These are phyloP conservation scores for Gallinago solitaria DNA, from an alignment of 2,797 vertebrate genomes.

Conservation along the genomic window DNA sequence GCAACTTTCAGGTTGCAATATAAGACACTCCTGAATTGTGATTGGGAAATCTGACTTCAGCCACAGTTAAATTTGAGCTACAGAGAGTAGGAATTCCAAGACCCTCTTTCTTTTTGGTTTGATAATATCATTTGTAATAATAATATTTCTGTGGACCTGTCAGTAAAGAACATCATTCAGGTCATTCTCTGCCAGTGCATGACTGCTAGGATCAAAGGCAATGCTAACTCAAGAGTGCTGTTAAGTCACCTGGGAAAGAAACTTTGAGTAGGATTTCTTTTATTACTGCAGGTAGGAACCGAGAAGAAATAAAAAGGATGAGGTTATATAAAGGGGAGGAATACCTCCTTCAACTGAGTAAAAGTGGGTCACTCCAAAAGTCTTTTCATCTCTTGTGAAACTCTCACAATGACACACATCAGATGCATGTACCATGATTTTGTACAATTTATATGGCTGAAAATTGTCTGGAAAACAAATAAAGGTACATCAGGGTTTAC, in stretches of 20 bases:
- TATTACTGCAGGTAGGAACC: not conserved
- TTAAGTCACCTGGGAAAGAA: not conserved
- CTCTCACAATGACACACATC: not conserved
- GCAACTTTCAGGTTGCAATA: not conserved
- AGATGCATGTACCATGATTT: not conserved
- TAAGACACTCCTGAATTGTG: not conserved
- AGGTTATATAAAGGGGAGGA: slow-evolving; percentile 16
- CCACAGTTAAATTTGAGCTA: not conserved
- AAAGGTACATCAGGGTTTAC: not conserved
- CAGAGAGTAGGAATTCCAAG: not conserved
- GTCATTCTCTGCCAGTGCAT: not conserved
- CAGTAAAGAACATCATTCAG: not conserved
- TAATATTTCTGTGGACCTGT: not conserved
- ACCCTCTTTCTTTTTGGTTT: not conserved
- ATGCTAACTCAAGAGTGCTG: not conserved
- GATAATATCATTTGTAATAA: not conserved
- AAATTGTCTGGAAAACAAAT: not conserved
- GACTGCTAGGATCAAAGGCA: not conserved
- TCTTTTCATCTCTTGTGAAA: not conserved
- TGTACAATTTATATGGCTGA: not conserved
- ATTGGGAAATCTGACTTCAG: not conserved
- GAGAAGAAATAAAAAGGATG: not conserved
- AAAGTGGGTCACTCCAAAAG: slow-evolving; percentile 75
- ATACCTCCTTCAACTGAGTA: slow-evolving; percentile 83
- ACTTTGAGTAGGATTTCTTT: not conserved